Evolutionary conservation across 2,888 invertebrate species (phyloP), one percentile per base, ranked within the genome.

Genomic region (Pelosia muscerda): DNA sequence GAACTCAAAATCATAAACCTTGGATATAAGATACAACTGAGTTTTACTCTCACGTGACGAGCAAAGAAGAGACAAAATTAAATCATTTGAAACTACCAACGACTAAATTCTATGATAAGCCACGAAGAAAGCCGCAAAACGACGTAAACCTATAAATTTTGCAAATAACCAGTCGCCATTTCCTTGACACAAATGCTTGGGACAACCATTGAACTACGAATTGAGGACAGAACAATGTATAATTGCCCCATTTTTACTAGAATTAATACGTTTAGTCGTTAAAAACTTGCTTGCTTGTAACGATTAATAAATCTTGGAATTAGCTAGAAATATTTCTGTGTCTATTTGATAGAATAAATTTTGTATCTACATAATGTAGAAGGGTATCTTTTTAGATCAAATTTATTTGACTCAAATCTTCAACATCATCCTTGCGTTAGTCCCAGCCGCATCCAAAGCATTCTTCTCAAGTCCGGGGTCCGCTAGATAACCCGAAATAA

Each of bases 161-260:
- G 34, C 65, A 22, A 65, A 65, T 65, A 58, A 53, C 58, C 23
- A 49, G 53, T 59, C 42, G 23, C 49, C 28, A 58, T 57, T 71
- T 68, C 78, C 78, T 79, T 79, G 78, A 75, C 79, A 75, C 69
- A n/a, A 65, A 63, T 61, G 49, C 26, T 22, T 31, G 53, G 66
- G 62, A 69, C 65, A 53, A 31, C 25, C 28, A 69, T 55, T 71
- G 60, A 54, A 55, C 56, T 59, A 73, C 59, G 68, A 71, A 57
- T 34, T 26, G 68, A 63, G 60, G 59, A 71, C 69, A 61, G 31
- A 67, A 73, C 71, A 78, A 78, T 69, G 63, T 62, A 70, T 71
- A 76, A 79, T 78, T 74, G 76, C 76, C 76, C 76, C 34, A 70
- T 78, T 79, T 77, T 79, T 70, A 76, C 65, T 23, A 8, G 23